A percentile compares a stretch with the other conserved stretches of the same genome.
Evolutionary conservation across 2,113 vertebrate species (phyloP).

Genomic region (Dipodomys ordii): DNA sequence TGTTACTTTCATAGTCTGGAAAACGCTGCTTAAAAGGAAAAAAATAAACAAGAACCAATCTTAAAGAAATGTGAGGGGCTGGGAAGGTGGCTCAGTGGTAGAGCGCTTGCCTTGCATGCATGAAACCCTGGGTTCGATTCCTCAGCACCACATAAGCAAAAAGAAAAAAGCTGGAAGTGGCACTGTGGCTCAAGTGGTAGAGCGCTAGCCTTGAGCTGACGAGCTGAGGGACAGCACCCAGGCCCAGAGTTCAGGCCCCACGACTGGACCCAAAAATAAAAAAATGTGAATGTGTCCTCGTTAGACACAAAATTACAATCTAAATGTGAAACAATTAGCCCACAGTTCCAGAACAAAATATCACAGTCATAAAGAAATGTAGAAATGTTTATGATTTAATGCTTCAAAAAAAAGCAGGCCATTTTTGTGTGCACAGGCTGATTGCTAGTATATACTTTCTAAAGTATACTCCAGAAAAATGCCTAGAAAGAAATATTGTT

Average conservation of each 20-base stretch:
- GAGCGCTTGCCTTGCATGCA: too few relatives aligned
- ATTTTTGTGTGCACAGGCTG: not conserved
- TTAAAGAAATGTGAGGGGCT: not conserved
- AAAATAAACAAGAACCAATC: not conserved
- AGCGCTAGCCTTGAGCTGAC: too few relatives aligned
- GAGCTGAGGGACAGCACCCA: too few relatives aligned
- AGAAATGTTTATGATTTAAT: not conserved
- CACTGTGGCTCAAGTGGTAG: too few relatives aligned
- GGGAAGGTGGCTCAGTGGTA: too few relatives aligned
- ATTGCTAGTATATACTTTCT: not conserved
- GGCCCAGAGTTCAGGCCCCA: too few relatives aligned
- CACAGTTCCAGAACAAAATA: not conserved
- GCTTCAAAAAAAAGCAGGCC: not conserved
- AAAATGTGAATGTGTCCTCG: not conserved
- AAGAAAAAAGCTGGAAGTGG: too few relatives aligned
- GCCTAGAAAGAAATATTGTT: not conserved
- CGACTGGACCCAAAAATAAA: not conserved
- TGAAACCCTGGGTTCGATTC: too few relatives aligned
- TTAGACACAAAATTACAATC: constrained; percentile 7
- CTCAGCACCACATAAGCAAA: too few relatives aligned
- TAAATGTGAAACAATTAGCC: not conserved
- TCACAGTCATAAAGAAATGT: not conserved
- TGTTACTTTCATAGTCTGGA: constrained; percentile 42
- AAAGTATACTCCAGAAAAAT: constrained; percentile 12
- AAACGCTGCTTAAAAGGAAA: not conserved